Evolutionary conservation across 2,113 vertebrate genomes (phyloP).

Genomic region (Plotosus lineatus): DNA sequence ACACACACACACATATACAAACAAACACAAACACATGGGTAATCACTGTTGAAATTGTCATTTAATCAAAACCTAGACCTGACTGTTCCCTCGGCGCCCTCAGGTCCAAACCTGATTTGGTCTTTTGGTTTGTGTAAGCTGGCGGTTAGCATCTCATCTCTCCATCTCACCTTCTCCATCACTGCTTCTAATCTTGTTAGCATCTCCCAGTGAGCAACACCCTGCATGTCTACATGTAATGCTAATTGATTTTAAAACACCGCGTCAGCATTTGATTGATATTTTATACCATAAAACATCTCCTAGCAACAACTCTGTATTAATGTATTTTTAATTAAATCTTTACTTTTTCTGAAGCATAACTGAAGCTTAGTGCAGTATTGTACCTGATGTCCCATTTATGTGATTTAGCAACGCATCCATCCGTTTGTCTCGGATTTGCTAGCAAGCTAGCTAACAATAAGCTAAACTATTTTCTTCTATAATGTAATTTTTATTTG

Average conservation of each 20-base stretch:
- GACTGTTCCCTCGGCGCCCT: not conserved
- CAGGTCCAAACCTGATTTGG: slow-evolving; percentile 23
- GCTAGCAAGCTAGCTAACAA: not conserved
- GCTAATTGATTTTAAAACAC: slow-evolving; percentile 6
- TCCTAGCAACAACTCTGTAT: not conserved
- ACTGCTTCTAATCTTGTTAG: slow-evolving; percentile 17
- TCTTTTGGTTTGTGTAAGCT: not conserved
- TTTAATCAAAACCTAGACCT: not conserved
- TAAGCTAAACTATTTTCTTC: not conserved
- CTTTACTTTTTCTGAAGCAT: not conserved
- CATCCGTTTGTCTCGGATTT: not conserved
- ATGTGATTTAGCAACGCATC: slow-evolving; percentile 11
- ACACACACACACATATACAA: not conserved
- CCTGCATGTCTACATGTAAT: not conserved
- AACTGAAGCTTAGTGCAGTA: not conserved
- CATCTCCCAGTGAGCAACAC: slow-evolving; percentile 10
- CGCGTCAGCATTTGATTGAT: not conserved
- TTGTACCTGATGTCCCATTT: not conserved
- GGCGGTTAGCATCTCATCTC: not conserved
- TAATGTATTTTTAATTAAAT: slow-evolving; percentile 1
- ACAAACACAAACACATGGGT: not conserved
- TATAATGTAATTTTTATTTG: too few species aligned
- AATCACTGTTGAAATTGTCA: not conserved
- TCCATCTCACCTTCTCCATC: slow-evolving; percentile 25
- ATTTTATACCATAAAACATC: not conserved